These are phyloP conservation scores for Tyto alba DNA, from an alignment of 2,113 vertebrate species.

Conservation along the genomic window DNA sequence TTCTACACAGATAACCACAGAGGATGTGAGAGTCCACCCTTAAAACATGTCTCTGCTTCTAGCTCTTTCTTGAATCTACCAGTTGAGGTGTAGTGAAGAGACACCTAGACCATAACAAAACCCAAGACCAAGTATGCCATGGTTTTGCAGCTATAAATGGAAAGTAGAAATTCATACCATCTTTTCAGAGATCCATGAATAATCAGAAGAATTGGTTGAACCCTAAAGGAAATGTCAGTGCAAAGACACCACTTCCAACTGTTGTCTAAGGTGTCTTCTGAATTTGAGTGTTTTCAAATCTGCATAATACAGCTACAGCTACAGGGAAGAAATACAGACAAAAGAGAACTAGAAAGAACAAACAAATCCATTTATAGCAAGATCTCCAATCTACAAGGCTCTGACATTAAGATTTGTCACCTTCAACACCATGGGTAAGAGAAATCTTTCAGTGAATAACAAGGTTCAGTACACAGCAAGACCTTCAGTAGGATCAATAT, in stretches of 20 bases:
- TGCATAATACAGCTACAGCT: neutral
- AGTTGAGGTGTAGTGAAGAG: neutral
- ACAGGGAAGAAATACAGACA: neutral
- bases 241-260: neutral
- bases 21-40: neutral
- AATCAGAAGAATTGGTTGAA: neutral
- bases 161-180: neutral
- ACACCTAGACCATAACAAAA: neutral
- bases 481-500: neutral
- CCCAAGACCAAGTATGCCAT: neutral
- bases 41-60: neutral
- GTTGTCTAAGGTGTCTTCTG: neutral
- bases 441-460: neutral
- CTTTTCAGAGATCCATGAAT: neutral
- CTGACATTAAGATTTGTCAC: neutral
- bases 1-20: neutral
- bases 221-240: neutral
- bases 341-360: neutral
- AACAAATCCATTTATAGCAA: neutral
- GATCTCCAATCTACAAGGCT: neutral
- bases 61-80: neutral
- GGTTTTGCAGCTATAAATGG: neutral
- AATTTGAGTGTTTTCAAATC: neutral
- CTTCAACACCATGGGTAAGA: neutral
- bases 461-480: neutral